A percentile compares a stretch with the other conserved stretches of the same genome.
phyloP scores from a whole-genome alignment of 2,797 vertebrate genomes.

The Pempheris klunzingeri region DNA sequence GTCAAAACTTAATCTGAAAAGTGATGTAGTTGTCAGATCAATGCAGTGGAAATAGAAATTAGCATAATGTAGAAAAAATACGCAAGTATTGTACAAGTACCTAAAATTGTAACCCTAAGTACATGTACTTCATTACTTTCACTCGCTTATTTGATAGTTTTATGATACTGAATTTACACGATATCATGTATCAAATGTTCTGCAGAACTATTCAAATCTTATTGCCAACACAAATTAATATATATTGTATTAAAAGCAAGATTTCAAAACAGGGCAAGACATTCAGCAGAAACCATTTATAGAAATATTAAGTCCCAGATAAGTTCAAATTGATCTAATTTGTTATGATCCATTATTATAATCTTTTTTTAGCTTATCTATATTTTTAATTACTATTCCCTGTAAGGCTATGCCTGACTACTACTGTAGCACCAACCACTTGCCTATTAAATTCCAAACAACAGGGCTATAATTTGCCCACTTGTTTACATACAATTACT shows the following conservation, averaged over 20 bases:
- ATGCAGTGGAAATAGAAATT: not conserved
- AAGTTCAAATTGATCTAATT: conserved; percentile 6
- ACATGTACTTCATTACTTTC: not conserved
- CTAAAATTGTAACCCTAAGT: not conserved
- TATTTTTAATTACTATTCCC: conserved; percentile 2
- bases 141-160: not conserved
- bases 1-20: not conserved
- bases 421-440: not conserved
- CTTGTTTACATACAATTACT: conserved; percentile 9
- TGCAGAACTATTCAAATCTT: too few relatives aligned
- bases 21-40: not conserved
- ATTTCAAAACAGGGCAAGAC: not conserved
- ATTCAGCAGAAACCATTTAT: not conserved
- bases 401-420: conserved; percentile 1
- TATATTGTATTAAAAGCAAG: not conserved
- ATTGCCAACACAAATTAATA: not conserved
- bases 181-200: not conserved
- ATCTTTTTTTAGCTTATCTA: conserved; percentile 7
- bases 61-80: not conserved
- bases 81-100: not conserved
- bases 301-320: conserved; percentile 5
- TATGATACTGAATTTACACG: not conserved
- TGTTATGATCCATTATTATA: conserved; percentile 13
- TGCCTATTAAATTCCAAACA: conserved; percentile 9
- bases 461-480: not conserved